These are phyloP conservation scores for Echiichthys vipera DNA, from an alignment of 2,797 vertebrate species.

Conservation along the genomic window DNA sequence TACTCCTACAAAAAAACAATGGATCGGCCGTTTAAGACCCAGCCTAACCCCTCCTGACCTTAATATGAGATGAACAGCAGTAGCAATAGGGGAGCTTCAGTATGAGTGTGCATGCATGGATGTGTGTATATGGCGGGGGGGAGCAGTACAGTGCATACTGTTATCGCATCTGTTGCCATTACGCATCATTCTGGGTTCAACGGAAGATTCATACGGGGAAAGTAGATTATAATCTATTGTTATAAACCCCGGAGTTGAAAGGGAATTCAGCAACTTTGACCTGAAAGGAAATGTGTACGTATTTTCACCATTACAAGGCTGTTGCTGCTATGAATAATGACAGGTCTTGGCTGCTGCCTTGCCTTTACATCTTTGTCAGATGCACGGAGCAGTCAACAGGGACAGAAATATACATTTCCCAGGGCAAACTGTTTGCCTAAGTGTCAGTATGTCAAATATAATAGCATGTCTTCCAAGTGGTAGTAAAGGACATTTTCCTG, in stretches of 20 bases:
- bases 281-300: not conserved
- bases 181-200: slow-evolving; percentile 19
- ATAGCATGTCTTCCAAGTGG: not conserved
- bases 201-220: not conserved
- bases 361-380: slow-evolving; percentile 33
- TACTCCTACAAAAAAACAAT: slow-evolving; percentile 37
- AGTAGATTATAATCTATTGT: slow-evolving; percentile 13
- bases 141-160: slow-evolving; percentile 11
- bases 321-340: slow-evolving; percentile 12
- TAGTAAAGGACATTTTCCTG: not conserved
- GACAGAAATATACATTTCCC: slow-evolving; percentile 7
- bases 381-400: not conserved
- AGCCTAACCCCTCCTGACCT: slow-evolving; percentile 69
- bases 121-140: not conserved
- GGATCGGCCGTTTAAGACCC: slow-evolving; percentile 57
- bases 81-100: slow-evolving; percentile 42
- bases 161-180: slow-evolving; percentile 53
- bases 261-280: not conserved
- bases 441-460: not conserved
- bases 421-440: not conserved
- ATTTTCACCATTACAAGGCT: not conserved
- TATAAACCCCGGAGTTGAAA: slow-evolving; percentile 6
- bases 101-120: slow-evolving; percentile 1
- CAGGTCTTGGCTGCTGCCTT: slow-evolving; percentile 23
- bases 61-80: slow-evolving; percentile 69